Conservation (phyloP, 1,140 invertebrate species). For the Caerostris darwini region DNA sequence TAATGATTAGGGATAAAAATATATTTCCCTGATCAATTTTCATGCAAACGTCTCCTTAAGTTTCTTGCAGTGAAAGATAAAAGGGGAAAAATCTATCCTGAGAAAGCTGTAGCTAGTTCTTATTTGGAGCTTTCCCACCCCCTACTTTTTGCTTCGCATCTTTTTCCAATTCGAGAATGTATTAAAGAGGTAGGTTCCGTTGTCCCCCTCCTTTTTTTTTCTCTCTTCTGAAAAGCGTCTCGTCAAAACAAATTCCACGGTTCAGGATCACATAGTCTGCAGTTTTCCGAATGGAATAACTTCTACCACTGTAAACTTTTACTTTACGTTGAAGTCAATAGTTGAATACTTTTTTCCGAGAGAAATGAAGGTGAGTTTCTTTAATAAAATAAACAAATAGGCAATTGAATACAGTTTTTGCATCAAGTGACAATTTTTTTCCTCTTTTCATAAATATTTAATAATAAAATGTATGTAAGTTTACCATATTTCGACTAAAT, state of each 20-base stretch:
- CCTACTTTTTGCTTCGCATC: background rate
- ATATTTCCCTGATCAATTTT: background rate
- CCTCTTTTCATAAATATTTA: too few relatives aligned
- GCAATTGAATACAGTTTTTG: too few relatives aligned
- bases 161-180: background rate
- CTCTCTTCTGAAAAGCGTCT: background rate
- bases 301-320: background rate
- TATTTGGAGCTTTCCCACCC: background rate
- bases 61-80: background rate
- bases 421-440: too few relatives aligned
- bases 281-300: background rate
- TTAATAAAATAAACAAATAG: too few relatives aligned
- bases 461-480: too few relatives aligned
- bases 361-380: background rate
- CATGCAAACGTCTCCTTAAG: background rate
- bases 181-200: background rate
- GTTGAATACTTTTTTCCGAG: background rate
- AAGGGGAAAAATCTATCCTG: background rate
- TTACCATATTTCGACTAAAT: too few relatives aligned
- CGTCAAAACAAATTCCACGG: background rate
- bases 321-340: slow-evolving; percentile 9
- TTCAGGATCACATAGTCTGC: background rate
- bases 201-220: background rate
- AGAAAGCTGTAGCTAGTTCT: background rate
- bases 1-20: slow-evolving; percentile 42